phyloP scores from a whole-genome alignment of 2,888 invertebrate genomes.

The Pachydiplax longipennis region DNA sequence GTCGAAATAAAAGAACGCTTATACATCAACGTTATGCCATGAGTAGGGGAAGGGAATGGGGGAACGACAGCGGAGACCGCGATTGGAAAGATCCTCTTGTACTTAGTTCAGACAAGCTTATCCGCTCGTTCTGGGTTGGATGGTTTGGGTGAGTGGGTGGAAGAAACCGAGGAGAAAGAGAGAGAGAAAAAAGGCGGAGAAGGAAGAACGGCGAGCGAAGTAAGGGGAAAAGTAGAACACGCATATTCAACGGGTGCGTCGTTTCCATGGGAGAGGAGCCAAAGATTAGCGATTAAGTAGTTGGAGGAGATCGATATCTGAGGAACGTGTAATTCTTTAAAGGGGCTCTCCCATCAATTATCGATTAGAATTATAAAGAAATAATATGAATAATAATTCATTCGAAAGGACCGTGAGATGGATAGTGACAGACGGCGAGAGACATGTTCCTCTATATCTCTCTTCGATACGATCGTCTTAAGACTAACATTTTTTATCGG shows the following conservation, averaged over 20 bases:
- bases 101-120: slow-evolving; percentile 34
- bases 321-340: neutral
- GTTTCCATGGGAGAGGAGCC: neutral
- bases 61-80: neutral
- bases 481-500: neutral
- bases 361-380: slow-evolving; percentile 16
- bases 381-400: slow-evolving; percentile 13
- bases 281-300: slow-evolving; percentile 18
- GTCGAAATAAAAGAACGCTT: neutral
- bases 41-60: neutral
- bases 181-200: neutral
- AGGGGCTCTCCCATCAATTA: neutral
- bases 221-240: slow-evolving; percentile 5
- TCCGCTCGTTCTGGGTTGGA: neutral
- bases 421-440: slow-evolving; percentile 6
- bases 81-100: slow-evolving; percentile 31
- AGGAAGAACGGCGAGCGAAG: neutral
- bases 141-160: neutral
- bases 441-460: neutral
- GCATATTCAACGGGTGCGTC: slow-evolving; percentile 2
- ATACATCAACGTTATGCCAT: neutral
- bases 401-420: neutral
- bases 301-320: slow-evolving; percentile 5
- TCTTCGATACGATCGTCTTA: neutral
- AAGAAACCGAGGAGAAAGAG: neutral